Percentiles rank a stretch among this genome's conserved stretches.
These are phyloP conservation scores for Gobio gobio DNA, from an alignment of 2,113 vertebrate species.

Conservation along the genomic window DNA sequence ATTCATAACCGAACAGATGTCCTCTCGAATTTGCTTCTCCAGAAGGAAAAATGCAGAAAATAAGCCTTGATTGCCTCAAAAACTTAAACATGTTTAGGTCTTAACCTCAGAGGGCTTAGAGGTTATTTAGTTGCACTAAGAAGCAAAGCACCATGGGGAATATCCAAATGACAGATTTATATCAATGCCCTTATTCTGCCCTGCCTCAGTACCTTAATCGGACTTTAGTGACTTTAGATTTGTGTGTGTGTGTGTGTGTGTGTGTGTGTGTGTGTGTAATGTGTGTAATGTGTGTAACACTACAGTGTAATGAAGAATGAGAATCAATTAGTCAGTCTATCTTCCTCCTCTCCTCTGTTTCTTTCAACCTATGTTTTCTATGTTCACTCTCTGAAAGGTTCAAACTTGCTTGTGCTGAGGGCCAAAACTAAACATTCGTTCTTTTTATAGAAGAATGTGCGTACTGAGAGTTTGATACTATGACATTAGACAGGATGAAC, in stretches of 20 bases:
- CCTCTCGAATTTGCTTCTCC: constrained; percentile 89
- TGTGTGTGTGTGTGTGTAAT: no score
- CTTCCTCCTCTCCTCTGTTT: constrained; percentile 66
- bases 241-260: constrained; percentile 44
- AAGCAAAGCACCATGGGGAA: constrained; percentile 80
- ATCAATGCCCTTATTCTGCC: constrained; percentile 85
- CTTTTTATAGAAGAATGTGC: constrained; percentile 20
- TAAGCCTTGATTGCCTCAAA: constrained; percentile 82
- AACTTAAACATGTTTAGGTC: constrained; percentile 77
- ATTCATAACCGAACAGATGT: constrained; percentile 99
- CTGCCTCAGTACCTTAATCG: constrained; percentile 82
- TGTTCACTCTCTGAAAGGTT: constrained; percentile 17
- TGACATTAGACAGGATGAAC: not conserved
- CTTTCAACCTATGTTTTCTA: constrained; percentile 19
- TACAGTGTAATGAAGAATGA: constrained; percentile 66
- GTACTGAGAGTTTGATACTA: not conserved
- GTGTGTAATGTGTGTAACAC: constrained; percentile 72
- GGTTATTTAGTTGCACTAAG: constrained; percentile 77
- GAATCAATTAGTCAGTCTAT: constrained; percentile 80
- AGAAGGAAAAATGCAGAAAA: constrained; percentile 75
- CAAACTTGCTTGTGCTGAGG: constrained; percentile 17
- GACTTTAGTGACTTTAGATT: constrained; percentile 4
- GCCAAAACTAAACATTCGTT: constrained; percentile 30
- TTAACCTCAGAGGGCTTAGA: constrained; percentile 79
- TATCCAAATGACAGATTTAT: constrained; percentile 90